Evolutionary conservation across 2,113 vertebrate species (phyloP).

Genomic region (Merops nubicus): DNA sequence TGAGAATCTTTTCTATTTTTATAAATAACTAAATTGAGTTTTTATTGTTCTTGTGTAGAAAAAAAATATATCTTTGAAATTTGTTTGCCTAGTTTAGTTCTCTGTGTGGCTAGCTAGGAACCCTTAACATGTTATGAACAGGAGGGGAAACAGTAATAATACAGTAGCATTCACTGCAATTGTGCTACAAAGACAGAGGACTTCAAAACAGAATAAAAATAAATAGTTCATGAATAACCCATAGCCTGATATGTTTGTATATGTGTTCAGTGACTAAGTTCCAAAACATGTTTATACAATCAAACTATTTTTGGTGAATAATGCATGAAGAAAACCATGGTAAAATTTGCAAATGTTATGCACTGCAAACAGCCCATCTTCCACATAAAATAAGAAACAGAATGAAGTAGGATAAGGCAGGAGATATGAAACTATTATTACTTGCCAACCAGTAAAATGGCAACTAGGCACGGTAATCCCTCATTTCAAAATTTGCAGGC

Average conservation of each 20-base stretch:
- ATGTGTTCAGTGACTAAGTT: background rate
- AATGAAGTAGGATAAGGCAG: background rate
- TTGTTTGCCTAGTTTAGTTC: background rate
- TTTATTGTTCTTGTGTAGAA: background rate
- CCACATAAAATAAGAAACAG: background rate
- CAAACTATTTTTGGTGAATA: background rate
- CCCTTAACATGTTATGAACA: background rate
- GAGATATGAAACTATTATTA: background rate
- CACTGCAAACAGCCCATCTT: background rate
- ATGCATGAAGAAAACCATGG: background rate
- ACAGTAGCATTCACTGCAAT: background rate
- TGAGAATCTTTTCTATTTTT: background rate
- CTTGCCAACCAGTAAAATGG: background rate
- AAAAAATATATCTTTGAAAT: background rate
- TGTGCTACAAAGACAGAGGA: background rate
- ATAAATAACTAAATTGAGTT: background rate
- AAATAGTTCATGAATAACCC: constrained; percentile 11
- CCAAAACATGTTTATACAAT: background rate
- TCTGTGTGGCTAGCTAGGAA: background rate
- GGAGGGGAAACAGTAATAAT: background rate
- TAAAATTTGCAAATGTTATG: background rate
- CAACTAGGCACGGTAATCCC: background rate
- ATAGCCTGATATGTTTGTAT: background rate
- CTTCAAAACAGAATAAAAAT: background rate
- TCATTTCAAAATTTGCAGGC: background rate